Evolutionary conservation across 2,888 invertebrate genomes (phyloP), one percentile per base, ranked within the genome.

Genomic region (Lottia scabra): DNA sequence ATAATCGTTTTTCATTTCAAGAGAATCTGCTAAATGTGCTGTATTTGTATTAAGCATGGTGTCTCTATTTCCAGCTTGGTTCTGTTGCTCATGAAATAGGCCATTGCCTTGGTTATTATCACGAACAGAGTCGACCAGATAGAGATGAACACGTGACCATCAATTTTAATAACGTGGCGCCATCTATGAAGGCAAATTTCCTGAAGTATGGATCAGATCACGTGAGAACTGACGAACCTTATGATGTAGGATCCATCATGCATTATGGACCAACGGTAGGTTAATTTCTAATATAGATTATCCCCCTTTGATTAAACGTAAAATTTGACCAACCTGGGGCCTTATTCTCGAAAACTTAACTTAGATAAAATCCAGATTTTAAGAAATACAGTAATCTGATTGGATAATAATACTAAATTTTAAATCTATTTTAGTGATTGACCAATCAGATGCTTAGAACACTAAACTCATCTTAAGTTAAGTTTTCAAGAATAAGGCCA

Each of bases 241-340:
- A 86, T 70, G 86, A 86, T 70, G 76, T 85, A 13, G 82, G 82
- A 5, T 85, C 85, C n/a, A 81, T 82, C 38, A 86, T 86, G 86
- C 86, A 86, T 70, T 86, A 86, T 65, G 84, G 85, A 0, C 76
- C 84, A 23, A 79, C 80, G 77, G 86, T 86, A 71, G 68, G 77
- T 71, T 38, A 8, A 38, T 38, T 38, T 38, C 38, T 38, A 38
- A 38, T 38, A 2, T 38, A 10, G 38, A 38, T 38, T 38, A 38
- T 38, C 10, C 38, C 38, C 38, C 38, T 38, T 38, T 38, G 10
- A n/a, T n/a, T n/a, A n/a, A n/a, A n/a, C n/a, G n/a, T n/a, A n/a
- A n/a, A n/a, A n/a, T n/a, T n/a, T n/a, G n/a, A n/a, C n/a, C n/a
- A n/a, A n/a, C n/a, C n/a, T n/a, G n/a, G n/a, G n/a, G n/a, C n/a